These are phyloP conservation scores for Actinia equina DNA, from an alignment of 64 coral and sea anemone genomes.

Conservation along the genomic window DNA sequence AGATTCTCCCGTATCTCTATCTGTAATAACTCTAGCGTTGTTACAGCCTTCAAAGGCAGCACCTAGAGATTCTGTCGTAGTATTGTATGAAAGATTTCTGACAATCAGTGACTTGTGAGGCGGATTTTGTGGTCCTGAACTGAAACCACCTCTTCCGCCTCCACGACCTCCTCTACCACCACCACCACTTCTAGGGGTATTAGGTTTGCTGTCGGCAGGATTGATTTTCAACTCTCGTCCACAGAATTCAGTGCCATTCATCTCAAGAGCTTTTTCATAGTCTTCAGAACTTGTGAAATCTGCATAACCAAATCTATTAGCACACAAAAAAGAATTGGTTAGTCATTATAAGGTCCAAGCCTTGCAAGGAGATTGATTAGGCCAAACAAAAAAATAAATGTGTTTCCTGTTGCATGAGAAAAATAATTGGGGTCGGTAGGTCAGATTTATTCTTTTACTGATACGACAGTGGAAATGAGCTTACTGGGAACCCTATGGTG, in stretches of 20 bases:
- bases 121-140: neutral
- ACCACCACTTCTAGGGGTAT: neutral
- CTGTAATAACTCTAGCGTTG: conserved; percentile 2
- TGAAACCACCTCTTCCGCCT: neutral
- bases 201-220: neutral
- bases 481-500: too few species aligned
- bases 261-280: conserved; percentile 4
- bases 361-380: too few species aligned
- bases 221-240: neutral
- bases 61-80: neutral
- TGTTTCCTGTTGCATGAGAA: too few species aligned
- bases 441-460: too few species aligned
- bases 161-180: neutral
- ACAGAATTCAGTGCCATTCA: neutral
- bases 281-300: neutral
- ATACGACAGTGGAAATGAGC: too few species aligned
- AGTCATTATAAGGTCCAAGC: neutral
- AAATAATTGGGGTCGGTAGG: too few species aligned
- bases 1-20: conserved; percentile 12
- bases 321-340: neutral
- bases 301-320: conserved; percentile 11
- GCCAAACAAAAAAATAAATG: too few species aligned
- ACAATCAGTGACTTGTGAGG: neutral
- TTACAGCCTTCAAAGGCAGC: neutral
- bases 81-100: conserved; percentile 20